phyloP scores from a whole-genome alignment of 2,888 invertebrate genomes.

The Carterocephalus palaemon region DNA sequence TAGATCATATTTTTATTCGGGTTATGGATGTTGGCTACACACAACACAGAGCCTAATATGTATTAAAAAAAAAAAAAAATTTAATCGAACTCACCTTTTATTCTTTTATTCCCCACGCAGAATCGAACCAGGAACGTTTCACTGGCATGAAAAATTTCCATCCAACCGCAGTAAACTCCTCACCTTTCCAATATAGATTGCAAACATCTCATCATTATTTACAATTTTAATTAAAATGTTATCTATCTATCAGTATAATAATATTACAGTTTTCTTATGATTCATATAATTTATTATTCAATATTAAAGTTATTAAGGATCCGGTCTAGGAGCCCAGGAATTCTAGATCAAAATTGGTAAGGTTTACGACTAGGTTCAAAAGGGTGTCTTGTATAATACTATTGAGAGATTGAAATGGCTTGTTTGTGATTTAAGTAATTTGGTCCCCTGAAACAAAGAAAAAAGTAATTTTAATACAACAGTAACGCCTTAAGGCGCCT shows the following conservation, averaged over 20 bases:
- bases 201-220: constrained; percentile 1
- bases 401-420: constrained; percentile 13
- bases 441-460: constrained; percentile 69
- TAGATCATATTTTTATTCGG: too few species aligned
- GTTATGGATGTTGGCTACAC: too few species aligned
- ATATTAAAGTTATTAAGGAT: constrained; percentile 8
- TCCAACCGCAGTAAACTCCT: constrained; percentile 17
- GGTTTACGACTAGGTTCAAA: constrained; percentile 16
- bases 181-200: background rate
- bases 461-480: constrained; percentile 10
- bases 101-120: constrained; percentile 2
- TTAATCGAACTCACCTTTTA: constrained; percentile 23
- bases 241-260: constrained; percentile 19
- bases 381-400: constrained; percentile 17
- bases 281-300: too few species aligned
- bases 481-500: too few species aligned
- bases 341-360: constrained; percentile 22
- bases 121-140: constrained; percentile 9
- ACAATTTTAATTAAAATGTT: constrained; percentile 9
- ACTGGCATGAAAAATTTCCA: constrained; percentile 17
- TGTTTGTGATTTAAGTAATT: constrained; percentile 37
- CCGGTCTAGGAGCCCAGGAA: constrained; percentile 17
- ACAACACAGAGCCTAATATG: too few species aligned
- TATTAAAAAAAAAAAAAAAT: background rate
- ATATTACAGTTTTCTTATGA: constrained; percentile 6